Base-by-base conservation (phyloP, 2,113 vertebrate genomes). In the Corythornis madagascariensis region DNA sequence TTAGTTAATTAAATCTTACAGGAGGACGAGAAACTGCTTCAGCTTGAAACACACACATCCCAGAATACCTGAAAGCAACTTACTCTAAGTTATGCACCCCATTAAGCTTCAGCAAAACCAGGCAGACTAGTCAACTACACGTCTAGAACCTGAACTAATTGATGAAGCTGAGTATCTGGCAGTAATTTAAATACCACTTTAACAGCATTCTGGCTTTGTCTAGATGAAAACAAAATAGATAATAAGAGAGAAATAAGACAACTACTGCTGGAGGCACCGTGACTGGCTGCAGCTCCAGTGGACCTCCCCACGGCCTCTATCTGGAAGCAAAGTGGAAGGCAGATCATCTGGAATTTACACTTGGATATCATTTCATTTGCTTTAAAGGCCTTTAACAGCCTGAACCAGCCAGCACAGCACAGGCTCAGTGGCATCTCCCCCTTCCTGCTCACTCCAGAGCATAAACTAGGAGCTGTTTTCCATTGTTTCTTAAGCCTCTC, bases 381-480 rank as follows among this genome's bases (percentile, higher is more conserved):
- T 92, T 92, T 92, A 47, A 95, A 93, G 38, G 38, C 38, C 38
- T 38, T 38, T 38, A 38, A 38, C 38, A 38, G 38, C 38, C 38
- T 38, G 38, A 38, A 70, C 40, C 48, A 86, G 83, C 53, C 60
- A 90, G 56, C 50, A 80, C 31, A 78, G 75, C 72, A 83, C 42
- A 92, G 73, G 71, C 81, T 78, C 73, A 78, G 43, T 65, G 61
- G 40, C 74, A 90, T 93, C 88, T 89, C 56, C 74, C 67, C 24
- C 82, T 92, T 93, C 90, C 76, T 92, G 88, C 64, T 90, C 53
- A 86, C 52, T 91, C 72, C 13, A 15, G 88, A 22, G 3, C 71
- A 48, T 92, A 83, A 95, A 93, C 88, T 48, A 35, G 56, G 83
- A 94, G 89, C 86, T 95, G 89, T 69, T 94, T 95, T 29, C 90